Base-by-base conservation (phyloP, 1,140 invertebrate genomes). In the Apis laboriosa region DNA sequence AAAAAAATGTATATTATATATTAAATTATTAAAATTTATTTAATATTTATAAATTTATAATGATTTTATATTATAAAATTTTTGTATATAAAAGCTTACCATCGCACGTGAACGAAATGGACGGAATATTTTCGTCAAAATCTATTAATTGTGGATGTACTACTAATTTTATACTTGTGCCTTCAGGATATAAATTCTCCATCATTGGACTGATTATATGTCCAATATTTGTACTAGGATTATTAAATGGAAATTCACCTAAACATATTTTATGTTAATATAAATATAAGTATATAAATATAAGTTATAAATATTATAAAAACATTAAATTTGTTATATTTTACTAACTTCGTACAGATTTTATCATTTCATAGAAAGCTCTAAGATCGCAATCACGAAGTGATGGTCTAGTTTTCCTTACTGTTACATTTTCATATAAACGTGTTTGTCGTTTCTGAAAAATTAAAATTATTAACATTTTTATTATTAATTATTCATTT, bases 81-180 rank as follows among this genome's bases (percentile, higher is more conserved):
- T 64, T 63, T 28, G 8, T 58, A 13, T 24, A 28, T 56, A 74
- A 43, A 43, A 85, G 92, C 94, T 95, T 94, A 98, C 97, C 96
- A 93, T 98, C 97, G 92, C 97, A 98, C 19, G 97, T 98, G 92
- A 99, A 98, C 19, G 96, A 96, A 86, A 98, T 96, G 83, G 92
- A 92, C 87, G 93, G 89, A 83, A 91, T 70, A 15, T 89, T 92
- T 84, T 95, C 94, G 75, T 92, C 90, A 83, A 64, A 77, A 68
- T 94, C 93, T 66, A 94, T 94, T 66, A 95, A 93, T 86, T 95
- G 95, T 13, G 97, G 96, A 94, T 97, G 95, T 77, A 98, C 97
- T 88, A 97, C 95, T 76, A 99, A 94, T 94, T 98, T 98, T 78
- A 98, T 97, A 91, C 97, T 98, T 17, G 97, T 97, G 83, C 96